phyloP scores from a whole-genome alignment of 1,140 invertebrate species.

The Linepithema humile region DNA sequence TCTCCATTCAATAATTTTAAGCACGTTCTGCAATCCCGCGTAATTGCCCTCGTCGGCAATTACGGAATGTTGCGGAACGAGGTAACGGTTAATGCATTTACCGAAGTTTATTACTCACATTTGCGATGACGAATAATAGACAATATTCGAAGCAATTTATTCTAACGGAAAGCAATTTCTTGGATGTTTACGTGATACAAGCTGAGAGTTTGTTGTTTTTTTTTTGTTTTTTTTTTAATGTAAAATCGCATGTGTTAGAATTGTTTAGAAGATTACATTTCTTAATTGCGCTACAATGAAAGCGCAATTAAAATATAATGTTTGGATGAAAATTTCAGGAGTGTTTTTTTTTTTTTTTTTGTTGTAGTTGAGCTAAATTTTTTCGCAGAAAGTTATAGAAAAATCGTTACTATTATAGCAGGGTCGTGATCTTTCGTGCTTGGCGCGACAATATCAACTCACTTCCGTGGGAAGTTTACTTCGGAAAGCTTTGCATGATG shows the following conservation, averaged over 20 bases:
- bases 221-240: too few species aligned
- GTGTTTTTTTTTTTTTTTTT: neutral
- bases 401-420: constrained; percentile 23
- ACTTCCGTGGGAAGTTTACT: constrained; percentile 15
- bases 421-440: neutral
- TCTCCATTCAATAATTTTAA: constrained; percentile 37
- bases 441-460: constrained; percentile 19
- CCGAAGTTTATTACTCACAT: constrained; percentile 45
- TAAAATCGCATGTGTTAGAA: neutral
- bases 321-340: neutral
- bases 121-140: constrained; percentile 45
- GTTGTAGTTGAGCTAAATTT: too few species aligned
- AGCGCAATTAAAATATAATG: too few species aligned
- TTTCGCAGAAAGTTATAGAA: neutral
- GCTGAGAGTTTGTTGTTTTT: neutral
- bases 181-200: neutral
- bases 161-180: constrained; percentile 26
- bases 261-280: neutral
- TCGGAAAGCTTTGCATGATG: constrained; percentile 45
- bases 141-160: constrained; percentile 38
- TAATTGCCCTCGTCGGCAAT: constrained; percentile 42
- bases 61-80: constrained; percentile 41
- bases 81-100: constrained; percentile 43
- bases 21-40: neutral
- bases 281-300: constrained; percentile 1